A percentile compares a stretch with the other conserved stretches of the same genome.
phyloP scores from a whole-genome alignment of 1,140 invertebrate genomes.

The Drosophila gunungcola region DNA sequence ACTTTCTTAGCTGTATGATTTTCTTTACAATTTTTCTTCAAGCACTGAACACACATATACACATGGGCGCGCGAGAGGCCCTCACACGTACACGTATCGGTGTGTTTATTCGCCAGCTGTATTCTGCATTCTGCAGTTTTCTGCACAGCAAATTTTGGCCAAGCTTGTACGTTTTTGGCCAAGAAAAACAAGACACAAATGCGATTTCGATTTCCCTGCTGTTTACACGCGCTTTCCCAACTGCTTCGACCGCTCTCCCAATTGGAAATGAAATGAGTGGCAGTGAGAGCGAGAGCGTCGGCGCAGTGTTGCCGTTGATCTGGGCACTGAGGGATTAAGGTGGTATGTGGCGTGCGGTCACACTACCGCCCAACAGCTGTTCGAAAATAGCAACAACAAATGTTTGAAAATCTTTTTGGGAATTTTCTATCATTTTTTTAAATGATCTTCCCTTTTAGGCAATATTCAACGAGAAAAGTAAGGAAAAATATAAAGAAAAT shows the following conservation, averaged over 20 bases:
- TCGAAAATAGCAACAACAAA: neutral
- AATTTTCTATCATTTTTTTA: neutral
- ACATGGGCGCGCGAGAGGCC: conserved; percentile 34
- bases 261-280: conserved; percentile 53
- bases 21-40: conserved; percentile 36
- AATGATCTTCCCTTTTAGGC: neutral
- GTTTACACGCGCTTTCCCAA: conserved; percentile 45
- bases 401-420: conserved; percentile 6
- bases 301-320: conserved; percentile 45
- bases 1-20: conserved; percentile 35
- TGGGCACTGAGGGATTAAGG: neutral
- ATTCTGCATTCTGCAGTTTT: conserved; percentile 25
- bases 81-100: conserved; percentile 24
- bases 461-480: no score
- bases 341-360: conserved; percentile 3
- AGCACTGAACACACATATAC: conserved; percentile 33
- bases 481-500: no score
- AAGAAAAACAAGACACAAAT: conserved; percentile 39
- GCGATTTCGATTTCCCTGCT: conserved; percentile 22
- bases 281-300: conserved; percentile 57
- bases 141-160: conserved; percentile 6
- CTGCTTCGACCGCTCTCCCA: conserved; percentile 66
- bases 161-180: conserved; percentile 20
- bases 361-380: conserved; percentile 17
- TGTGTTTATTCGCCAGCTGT: neutral